Percentiles rank a stretch among this genome's conserved stretches.
Conservation (phyloP, 2,113 vertebrate species). For the Spilogale gracilis region DNA sequence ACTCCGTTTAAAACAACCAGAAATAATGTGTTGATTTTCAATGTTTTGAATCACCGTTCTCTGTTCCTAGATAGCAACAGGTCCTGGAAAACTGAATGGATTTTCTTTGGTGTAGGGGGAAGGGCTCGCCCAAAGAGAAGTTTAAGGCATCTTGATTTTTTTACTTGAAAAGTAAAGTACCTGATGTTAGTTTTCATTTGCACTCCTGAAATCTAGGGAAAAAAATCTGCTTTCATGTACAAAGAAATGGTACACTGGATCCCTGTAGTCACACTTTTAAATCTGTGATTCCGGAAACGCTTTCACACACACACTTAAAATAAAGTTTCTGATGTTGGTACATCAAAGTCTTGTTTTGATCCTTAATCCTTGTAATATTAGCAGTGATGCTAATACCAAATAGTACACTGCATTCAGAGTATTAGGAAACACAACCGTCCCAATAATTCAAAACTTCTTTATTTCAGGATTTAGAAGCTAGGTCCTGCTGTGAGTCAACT, state of each 20-base stretch:
- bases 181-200: slow-evolving; percentile 63
- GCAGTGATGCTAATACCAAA: background rate
- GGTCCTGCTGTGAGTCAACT: slow-evolving; percentile 36
- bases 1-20: background rate
- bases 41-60: background rate
- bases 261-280: background rate
- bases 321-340: slow-evolving; percentile 35
- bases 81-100: background rate
- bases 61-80: background rate
- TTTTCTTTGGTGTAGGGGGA: background rate
- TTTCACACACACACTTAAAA: background rate
- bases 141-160: slow-evolving; percentile 38
- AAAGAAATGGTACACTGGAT: slow-evolving; percentile 14
- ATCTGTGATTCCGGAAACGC: background rate
- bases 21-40: background rate
- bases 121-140: background rate
- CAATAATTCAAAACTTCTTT: slow-evolving; percentile 34
- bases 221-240: slow-evolving; percentile 58
- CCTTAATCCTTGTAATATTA: slow-evolving; percentile 45
- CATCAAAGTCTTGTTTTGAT: slow-evolving; percentile 49
- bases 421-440: slow-evolving; percentile 6
- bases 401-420: slow-evolving; percentile 19
- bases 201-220: slow-evolving; percentile 33
- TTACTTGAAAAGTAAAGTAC: slow-evolving; percentile 61
- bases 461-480: slow-evolving; percentile 50